Evolutionary conservation across 2,888 invertebrate genomes (phyloP).

Genomic region (Aromia moschata): DNA sequence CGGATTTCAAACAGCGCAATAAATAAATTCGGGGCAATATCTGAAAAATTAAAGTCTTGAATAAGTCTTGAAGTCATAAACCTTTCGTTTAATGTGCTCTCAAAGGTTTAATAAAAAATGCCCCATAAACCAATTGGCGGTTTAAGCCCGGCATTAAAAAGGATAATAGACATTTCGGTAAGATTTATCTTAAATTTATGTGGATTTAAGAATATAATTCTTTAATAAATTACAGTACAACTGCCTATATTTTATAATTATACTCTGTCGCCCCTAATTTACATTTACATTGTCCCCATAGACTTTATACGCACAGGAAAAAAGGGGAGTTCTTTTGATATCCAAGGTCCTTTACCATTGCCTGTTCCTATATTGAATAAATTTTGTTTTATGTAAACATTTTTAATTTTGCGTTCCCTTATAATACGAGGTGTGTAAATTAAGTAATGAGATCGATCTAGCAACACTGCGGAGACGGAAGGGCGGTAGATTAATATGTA

Average conservation of each 20-base stretch:
- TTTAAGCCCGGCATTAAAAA: slow-evolving; percentile 10
- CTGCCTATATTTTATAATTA: slow-evolving; percentile 7
- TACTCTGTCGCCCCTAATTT: neutral
- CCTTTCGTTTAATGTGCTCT: slow-evolving; percentile 9
- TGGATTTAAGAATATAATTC: slow-evolving; percentile 10
- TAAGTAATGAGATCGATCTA: too few relatives aligned
- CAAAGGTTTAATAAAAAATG: slow-evolving; percentile 12
- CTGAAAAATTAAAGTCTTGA: neutral
- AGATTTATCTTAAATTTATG: slow-evolving; percentile 16
- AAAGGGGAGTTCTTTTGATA: neutral
- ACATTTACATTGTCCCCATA: neutral
- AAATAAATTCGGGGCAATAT: neutral
- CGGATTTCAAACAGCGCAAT: too few relatives aligned
- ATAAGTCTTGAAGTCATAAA: neutral
- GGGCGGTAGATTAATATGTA: too few relatives aligned
- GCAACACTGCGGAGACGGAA: too few relatives aligned
- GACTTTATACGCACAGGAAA: neutral
- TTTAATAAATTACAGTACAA: slow-evolving; percentile 3
- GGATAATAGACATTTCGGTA: slow-evolving; percentile 15
- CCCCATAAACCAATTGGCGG: slow-evolving; percentile 19
- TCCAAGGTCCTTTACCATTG: too few relatives aligned
- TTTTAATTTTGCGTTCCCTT: too few relatives aligned
- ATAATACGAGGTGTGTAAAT: too few relatives aligned
- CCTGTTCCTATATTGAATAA: too few relatives aligned
- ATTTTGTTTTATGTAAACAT: too few relatives aligned